phyloP scores from a whole-genome alignment of 2,888 invertebrate genomes.

The Thymelicus sylvestris region DNA sequence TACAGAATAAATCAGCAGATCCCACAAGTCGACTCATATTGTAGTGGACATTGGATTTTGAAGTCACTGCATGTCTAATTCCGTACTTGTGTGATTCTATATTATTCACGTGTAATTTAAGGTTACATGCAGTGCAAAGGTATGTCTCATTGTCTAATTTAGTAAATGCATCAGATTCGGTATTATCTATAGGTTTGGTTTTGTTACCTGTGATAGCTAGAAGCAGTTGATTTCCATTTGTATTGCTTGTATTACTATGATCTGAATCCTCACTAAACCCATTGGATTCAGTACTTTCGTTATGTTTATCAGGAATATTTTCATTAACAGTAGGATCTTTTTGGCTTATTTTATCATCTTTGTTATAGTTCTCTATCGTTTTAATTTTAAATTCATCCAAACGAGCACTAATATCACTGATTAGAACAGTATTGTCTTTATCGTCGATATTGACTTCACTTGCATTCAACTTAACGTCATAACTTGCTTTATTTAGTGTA shows the following conservation, averaged over 20 bases:
- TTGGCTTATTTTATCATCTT: background rate
- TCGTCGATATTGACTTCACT: background rate
- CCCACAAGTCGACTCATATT: conserved; percentile 26
- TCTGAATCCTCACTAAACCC: background rate
- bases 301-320: background rate
- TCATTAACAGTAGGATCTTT: background rate
- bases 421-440: conserved; percentile 6
- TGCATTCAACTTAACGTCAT: background rate
- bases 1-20: conserved; percentile 25
- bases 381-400: conserved; percentile 1
- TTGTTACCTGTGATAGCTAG: too few relatives aligned
- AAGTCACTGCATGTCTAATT: conserved; percentile 25
- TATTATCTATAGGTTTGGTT: background rate
- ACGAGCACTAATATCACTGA: conserved; percentile 10
- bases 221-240: too few relatives aligned
- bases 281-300: background rate
- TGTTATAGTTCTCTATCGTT: conserved; percentile 25
- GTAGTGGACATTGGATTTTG: conserved; percentile 27
- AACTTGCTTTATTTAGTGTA: background rate
- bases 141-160: background rate
- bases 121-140: conserved; percentile 11
- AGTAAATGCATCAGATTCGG: background rate
- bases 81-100: conserved; percentile 19
- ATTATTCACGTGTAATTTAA: conserved; percentile 1
- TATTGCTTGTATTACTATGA: too few relatives aligned